Conservation (phyloP, 1,140 invertebrate genomes). For the Spodoptera frugiperda region DNA sequence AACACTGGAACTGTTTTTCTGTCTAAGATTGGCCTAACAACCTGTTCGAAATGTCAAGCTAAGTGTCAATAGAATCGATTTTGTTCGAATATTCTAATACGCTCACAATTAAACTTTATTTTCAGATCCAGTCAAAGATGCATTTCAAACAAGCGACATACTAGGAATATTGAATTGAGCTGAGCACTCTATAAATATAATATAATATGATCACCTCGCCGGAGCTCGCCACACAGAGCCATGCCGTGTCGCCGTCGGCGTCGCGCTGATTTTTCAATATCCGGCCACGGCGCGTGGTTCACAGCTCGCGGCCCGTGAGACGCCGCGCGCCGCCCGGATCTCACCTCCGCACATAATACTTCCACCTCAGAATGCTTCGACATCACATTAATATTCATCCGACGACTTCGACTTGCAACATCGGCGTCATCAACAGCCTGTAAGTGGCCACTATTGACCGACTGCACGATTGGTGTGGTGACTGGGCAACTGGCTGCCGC, state of each 20-base stretch:
- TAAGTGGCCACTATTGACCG: no score
- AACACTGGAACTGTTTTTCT: no score
- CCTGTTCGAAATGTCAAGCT: not conserved
- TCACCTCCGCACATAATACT: constrained; percentile 9
- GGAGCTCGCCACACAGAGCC: not conserved
- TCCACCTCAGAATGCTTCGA: constrained; percentile 3
- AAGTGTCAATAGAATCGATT: not conserved
- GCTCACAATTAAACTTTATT: no score
- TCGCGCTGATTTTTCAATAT: constrained; percentile 34
- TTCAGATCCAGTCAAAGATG: no score
- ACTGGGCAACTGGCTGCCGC: no score
- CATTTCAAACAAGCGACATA: no score
- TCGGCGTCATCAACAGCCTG: no score
- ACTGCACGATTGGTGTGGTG: no score
- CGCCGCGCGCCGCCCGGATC: not conserved
- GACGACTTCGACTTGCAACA: not conserved
- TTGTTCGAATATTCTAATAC: no score
- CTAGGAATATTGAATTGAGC: no score
- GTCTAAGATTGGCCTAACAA: not conserved
- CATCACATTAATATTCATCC: not conserved
- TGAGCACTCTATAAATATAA: no score
- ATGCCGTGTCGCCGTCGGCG: not conserved
- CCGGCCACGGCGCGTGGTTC: constrained; percentile 2
- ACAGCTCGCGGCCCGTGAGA: not conserved
- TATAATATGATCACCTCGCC: no score